These are phyloP conservation scores for Chionomys nivalis DNA, from an alignment of 2,113 vertebrate species.

Conservation along the genomic window DNA sequence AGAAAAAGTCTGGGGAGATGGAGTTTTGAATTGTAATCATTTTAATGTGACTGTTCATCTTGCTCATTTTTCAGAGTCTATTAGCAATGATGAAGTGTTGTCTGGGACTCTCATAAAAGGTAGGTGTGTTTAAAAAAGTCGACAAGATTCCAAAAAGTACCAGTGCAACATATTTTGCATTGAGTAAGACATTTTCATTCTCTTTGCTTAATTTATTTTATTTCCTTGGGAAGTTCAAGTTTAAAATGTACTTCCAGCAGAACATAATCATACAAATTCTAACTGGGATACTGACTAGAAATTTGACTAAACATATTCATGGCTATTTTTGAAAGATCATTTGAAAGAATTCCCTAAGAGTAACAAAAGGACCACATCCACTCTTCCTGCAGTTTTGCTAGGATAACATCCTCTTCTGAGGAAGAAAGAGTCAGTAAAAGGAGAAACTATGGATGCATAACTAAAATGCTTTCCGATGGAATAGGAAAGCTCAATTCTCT, in stretches of 20 bases:
- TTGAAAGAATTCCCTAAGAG: background rate
- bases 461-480: background rate
- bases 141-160: background rate
- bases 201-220: slow-evolving; percentile 32
- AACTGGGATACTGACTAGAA: slow-evolving; percentile 33
- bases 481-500: slow-evolving; percentile 5
- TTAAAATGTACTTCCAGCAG: slow-evolving; percentile 42
- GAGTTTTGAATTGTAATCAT: background rate
- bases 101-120: background rate
- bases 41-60: background rate
- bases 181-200: slow-evolving; percentile 7
- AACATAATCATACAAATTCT: slow-evolving; percentile 38
- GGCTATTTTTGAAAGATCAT: background rate
- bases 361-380: background rate
- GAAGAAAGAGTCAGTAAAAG: background rate
- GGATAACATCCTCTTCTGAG: background rate
- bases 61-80: background rate
- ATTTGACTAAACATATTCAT: slow-evolving; percentile 6
- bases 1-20: background rate
- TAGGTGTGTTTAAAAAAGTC: background rate
- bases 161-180: background rate
- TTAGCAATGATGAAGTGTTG: background rate
- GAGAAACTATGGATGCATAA: background rate
- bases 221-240: slow-evolving; percentile 1
- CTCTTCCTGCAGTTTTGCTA: background rate